Conservation (phyloP, 2,888 invertebrate species). For the Acheta domesticus region DNA sequence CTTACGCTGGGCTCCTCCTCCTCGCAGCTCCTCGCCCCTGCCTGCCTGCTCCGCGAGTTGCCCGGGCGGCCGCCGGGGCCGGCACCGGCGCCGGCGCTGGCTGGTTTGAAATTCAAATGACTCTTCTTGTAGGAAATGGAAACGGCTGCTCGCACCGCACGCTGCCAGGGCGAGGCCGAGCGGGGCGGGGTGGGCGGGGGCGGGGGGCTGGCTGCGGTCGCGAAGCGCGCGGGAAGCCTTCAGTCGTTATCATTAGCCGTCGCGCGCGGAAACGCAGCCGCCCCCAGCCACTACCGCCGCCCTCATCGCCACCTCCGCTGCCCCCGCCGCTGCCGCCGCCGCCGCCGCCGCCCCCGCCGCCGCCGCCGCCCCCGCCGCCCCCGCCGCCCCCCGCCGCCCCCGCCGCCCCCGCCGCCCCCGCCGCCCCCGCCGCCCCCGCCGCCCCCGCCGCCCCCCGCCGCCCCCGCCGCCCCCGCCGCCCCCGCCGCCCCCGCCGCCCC, state of each 20-base stretch:
- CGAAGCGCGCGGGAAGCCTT: background rate
- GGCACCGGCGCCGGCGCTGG: background rate
- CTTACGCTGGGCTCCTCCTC: no score
- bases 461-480: no score
- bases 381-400: no score
- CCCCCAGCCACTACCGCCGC: background rate
- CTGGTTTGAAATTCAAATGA: constrained; percentile 7
- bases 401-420: no score
- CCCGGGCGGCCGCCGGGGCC: background rate
- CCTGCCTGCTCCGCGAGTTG: background rate
- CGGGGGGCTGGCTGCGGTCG: background rate
- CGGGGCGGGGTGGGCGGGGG: background rate
- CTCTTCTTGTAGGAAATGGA: constrained; percentile 18
- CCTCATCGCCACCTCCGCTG: no score
- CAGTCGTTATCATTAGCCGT: background rate
- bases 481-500: no score
- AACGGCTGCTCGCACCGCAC: background rate
- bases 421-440: no score
- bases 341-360: no score
- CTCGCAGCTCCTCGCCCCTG: background rate
- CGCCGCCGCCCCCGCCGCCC: accelerated
- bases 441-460: accelerated
- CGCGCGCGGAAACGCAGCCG: background rate
- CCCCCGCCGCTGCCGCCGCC: no score
- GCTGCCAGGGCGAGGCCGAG: no score